phyloP scores from a whole-genome alignment of 1,140 invertebrate species.

The Halictus rubicundus region DNA sequence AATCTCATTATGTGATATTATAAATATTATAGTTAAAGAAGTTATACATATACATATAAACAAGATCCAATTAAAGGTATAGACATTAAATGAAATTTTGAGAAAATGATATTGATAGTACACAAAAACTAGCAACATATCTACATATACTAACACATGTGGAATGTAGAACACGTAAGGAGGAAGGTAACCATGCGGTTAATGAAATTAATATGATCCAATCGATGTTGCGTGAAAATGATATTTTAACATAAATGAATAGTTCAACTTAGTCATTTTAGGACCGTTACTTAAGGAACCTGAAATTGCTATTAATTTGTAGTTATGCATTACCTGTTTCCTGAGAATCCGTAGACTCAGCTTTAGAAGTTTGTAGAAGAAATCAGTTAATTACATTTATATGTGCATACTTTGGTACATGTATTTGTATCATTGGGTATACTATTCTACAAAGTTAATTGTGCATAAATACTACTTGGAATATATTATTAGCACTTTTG shows the following conservation, averaged over 20 bases:
- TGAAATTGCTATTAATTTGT: constrained; percentile 15
- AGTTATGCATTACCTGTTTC: constrained; percentile 73
- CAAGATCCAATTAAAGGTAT: neutral
- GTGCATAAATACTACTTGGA: neutral
- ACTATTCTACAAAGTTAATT: constrained; percentile 1
- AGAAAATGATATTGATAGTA: neutral
- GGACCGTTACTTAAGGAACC: neutral
- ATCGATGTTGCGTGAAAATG: no score
- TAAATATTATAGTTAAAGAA: neutral
- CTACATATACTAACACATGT: neutral
- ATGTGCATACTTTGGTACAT: neutral
- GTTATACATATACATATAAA: constrained; percentile 10
- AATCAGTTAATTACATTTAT: constrained; percentile 47
- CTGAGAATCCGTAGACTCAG: constrained; percentile 75
- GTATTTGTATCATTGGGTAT: neutral
- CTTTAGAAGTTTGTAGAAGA: constrained; percentile 68
- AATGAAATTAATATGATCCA: neutral
- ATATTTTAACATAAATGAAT: neutral
- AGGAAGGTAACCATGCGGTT: neutral
- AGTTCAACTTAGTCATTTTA: neutral
- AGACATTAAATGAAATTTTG: neutral
- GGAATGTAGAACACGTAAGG: neutral
- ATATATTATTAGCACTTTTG: neutral
- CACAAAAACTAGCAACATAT: neutral
- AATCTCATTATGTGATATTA: neutral